Evolutionary conservation across 2,888 invertebrate genomes (phyloP), one percentile per base, ranked within the genome.

Genomic region (Pyrgus malvae): DNA sequence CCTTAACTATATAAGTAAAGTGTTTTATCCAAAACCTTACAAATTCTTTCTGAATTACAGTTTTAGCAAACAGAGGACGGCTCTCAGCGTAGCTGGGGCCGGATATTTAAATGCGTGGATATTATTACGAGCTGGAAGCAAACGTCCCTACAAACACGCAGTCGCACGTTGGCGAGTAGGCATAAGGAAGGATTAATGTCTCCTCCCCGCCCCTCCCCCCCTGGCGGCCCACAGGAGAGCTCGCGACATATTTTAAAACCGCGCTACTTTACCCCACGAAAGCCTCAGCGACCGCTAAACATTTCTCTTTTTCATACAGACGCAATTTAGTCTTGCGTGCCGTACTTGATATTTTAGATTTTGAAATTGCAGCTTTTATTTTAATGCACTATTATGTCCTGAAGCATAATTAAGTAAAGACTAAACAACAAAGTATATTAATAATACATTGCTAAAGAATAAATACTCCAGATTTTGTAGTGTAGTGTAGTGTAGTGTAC

Each of bases 231-330:
- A 9, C 23, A 33, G 23, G 11, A 48, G 46, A 38, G 48, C 48
- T 38, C 48, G 48, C 48, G 48, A 48, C 48, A 48, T 48, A 48
- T 48, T 48, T 48, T 38, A 38, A 40, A 48, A 48, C 37, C 48
- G 25, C 48, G 48, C 38, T 19, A 29, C 48, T 48, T 48, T 48
- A 37, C 48, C 35, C 27, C 37, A 12, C 38, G 27, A 48, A 29
- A 11, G 12, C 17, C 25, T 27, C 6, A 16, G 27, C 48, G 48
- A 27, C 37, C 23, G 40, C 19, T 41, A 49, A 49, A 49, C 19
- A 41, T 49, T 33, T 31, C 16, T 33, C 40, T 49, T 23, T 41
- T 41, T 21, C 41, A 14, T 49, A 23, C 40, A 40, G 40, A 40
- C 40, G 48, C 48, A 40, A 37, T 46, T 21, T 38, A 27, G 37